Conservation (phyloP, 2,113 vertebrate genomes). For the Cinclus mexicanus region DNA sequence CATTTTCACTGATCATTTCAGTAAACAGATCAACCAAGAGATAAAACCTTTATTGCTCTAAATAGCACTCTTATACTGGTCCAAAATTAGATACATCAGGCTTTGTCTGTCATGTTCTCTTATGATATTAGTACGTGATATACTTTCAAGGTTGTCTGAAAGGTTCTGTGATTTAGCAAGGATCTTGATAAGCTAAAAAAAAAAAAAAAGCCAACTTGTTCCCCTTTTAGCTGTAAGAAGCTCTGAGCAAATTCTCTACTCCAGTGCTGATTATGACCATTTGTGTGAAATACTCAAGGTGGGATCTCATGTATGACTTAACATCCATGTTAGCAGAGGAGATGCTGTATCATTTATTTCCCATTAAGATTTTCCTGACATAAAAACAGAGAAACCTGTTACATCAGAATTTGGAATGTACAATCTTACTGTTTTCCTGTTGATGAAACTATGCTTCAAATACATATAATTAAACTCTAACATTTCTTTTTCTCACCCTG, state of each 20-base stretch:
- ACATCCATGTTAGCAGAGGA: background rate
- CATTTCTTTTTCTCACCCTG: background rate
- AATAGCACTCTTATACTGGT: background rate
- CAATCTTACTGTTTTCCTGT: background rate
- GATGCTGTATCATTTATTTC: background rate
- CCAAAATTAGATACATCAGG: conserved; percentile 41
- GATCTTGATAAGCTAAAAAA: background rate
- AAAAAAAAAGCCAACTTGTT: background rate
- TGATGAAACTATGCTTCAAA: background rate
- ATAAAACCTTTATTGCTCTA: conserved; percentile 25
- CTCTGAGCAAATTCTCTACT: background rate
- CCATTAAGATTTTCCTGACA: background rate
- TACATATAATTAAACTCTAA: background rate
- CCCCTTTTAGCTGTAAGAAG: background rate
- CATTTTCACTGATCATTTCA: background rate
- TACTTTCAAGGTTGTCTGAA: conserved; percentile 31
- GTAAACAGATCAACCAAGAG: conserved; percentile 29
- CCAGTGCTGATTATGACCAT: background rate
- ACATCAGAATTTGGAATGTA: background rate
- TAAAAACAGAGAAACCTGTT: background rate
- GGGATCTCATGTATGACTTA: background rate
- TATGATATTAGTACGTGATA: background rate
- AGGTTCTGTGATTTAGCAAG: background rate
- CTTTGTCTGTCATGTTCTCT: conserved; percentile 7
- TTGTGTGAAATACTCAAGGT: background rate